These are phyloP conservation scores for Spodoptera littoralis DNA, from an alignment of 2,888 invertebrate genomes.

Conservation along the genomic window DNA sequence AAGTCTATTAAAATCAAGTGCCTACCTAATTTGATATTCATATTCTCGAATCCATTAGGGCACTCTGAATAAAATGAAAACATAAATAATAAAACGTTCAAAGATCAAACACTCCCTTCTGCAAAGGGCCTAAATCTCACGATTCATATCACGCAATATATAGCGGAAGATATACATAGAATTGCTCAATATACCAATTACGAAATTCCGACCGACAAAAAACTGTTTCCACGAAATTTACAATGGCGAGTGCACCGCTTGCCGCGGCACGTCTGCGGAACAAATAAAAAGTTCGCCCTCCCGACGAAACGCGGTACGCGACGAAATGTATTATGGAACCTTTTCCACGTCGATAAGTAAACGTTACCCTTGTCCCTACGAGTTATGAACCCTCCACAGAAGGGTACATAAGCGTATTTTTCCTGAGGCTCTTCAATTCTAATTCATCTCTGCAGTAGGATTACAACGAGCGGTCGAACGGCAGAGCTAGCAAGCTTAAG, in stretches of 20 bases:
- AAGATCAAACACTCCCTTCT: constrained; percentile 17
- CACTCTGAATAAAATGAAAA: constrained; percentile 13
- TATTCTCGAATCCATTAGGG: constrained; percentile 15
- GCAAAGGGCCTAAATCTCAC: constrained; percentile 15
- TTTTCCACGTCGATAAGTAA: constrained; percentile 86
- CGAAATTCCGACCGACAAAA: constrained; percentile 43
- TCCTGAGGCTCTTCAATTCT: constrained; percentile 58
- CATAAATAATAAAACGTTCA: constrained; percentile 21
- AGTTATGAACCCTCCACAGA: constrained; percentile 77
- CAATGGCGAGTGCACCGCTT: constrained; percentile 60
- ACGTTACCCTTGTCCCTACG: constrained; percentile 81
- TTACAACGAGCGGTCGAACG: constrained; percentile 58
- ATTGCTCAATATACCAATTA: constrained; percentile 44
- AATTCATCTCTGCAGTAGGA: constrained; percentile 60
- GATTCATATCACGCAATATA: neutral
- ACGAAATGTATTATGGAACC: constrained; percentile 80
- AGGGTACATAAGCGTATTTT: constrained; percentile 74
- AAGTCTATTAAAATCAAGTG: constrained; percentile 28
- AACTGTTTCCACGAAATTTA: constrained; percentile 67
- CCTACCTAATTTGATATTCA: constrained; percentile 23
- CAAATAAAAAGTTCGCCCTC: constrained; percentile 74
- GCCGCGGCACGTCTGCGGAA: constrained; percentile 63
- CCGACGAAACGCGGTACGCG: constrained; percentile 67
- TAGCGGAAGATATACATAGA: neutral
- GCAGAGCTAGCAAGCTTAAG: constrained; percentile 67